Evolutionary conservation across 2,113 vertebrate species (phyloP), one percentile per base, ranked within the genome.

Genomic region (Nesogale talazaci): DNA sequence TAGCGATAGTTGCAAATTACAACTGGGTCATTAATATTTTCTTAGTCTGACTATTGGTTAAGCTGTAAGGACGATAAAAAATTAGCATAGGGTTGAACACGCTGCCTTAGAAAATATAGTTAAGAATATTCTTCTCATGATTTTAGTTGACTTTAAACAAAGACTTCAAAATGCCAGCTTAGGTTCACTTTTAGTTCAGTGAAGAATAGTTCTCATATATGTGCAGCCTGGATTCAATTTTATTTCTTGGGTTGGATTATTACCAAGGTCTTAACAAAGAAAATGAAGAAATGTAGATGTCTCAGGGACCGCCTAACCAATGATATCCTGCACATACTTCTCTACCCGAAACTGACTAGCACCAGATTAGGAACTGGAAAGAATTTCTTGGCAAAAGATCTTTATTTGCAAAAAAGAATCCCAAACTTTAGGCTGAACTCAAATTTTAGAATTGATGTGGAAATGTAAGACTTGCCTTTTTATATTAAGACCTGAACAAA

Each of bases 221-320:
- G 96, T 94, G 91, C 82, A 90, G 57, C n/a, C 56, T 86, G 87
- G 40, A 95, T 91, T 93, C 83, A 89, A 80, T 92, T 94, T 83
- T 94, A 80, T 92, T 95, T 93, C 82, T 91, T 91, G 52, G n/a
- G 16, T 31, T 95, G 94, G 95, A 95, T 83, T 86, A 70, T 88
- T 89, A 95, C 89, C 91, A 95, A 96, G 87, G 91, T 92, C 94
- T 92, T 96, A 96, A 95, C 92, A 96, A 80, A 93, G 79, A 94
- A 95, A 94, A 93, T 79, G 84, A 95, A 94, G 94, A 96, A 96
- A 85, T 95, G 95, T 79, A 80, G 92, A 85, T 91, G 89, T 69
- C 76, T 82, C 63, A 95, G 94, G 87, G 84, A 86, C 74, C 92
- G 87, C 89, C 84, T 89, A 97, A 89, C 67, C 42, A 83, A 59